Evolutionary conservation across 1,140 invertebrate species (phyloP), one percentile per base, ranked within the genome.

Genomic region (Drosophila baimaii): DNA sequence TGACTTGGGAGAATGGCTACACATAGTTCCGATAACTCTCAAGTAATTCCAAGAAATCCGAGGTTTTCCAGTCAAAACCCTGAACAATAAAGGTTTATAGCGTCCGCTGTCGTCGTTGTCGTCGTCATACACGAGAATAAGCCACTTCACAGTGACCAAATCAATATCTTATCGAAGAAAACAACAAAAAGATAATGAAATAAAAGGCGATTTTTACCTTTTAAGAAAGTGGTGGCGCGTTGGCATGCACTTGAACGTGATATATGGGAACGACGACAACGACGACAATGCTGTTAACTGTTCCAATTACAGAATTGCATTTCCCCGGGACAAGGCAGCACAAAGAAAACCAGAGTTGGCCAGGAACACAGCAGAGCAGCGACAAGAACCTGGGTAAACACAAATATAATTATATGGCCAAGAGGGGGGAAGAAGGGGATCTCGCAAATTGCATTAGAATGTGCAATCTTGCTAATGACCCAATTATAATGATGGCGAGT

Each of bases 391-490:
- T 19, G 8, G 37, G 44, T 25, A 51, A 41, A 39, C 19, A 77
- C 35, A 59, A 43, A 54, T 55, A 54, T 63, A 69, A 78, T 64
- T 74, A 78, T 46, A 55, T 37, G 43, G 15, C 21, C 41, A 23
- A 8, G 13, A 44, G 15, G 19, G 47, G 46, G 12, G 5, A 2
- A n/a, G 17, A 17, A n/a, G 56, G 56, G 27, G 33, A 15, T n/a
- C 8, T 41, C 2, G 43, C 13, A 44, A 77, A 82, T 78, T 83
- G 79, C 43, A 51, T 82, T 83, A 70, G 81, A 79, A 70, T 83
- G 62, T 79, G 76, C 76, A 82, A 82, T 79, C 59, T 70, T 35
- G 54, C 44, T 84, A 82, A 83, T 82, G 70, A 82, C 64, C 70
- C 80, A 82, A 82, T 83, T 84, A 83, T 46, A 74, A 69, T 51